A percentile compares a stretch with the other conserved stretches of the same genome.
These are phyloP conservation scores for Rhinoptilus africanus DNA, from an alignment of 2,113 vertebrate species.

Conservation along the genomic window DNA sequence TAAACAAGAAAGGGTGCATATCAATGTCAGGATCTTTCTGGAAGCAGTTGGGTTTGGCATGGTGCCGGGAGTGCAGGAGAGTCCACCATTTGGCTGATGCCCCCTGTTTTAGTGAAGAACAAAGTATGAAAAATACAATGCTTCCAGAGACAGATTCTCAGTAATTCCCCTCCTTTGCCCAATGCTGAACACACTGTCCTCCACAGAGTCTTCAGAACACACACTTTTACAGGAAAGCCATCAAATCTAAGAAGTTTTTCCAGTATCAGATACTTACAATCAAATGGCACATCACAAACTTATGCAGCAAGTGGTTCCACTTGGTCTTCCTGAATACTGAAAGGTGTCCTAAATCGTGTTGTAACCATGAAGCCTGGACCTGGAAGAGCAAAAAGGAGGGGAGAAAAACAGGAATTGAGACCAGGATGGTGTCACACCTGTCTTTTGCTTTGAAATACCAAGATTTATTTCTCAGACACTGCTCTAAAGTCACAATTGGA, in stretches of 20 bases:
- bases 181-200: fast-evolving
- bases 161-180: background rate
- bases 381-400: background rate
- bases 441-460: background rate
- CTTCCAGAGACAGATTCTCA: background rate
- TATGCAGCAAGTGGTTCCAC: constrained; percentile 73
- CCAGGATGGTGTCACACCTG: background rate
- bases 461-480: background rate
- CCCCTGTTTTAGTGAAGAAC: constrained; percentile 55
- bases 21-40: constrained; percentile 75
- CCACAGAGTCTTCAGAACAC: background rate
- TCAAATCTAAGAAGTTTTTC: background rate
- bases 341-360: constrained; percentile 74
- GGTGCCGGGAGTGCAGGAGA: constrained; percentile 72
- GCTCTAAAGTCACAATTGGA: background rate
- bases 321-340: constrained; percentile 70
- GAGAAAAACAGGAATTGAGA: background rate
- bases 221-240: background rate
- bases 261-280: constrained; percentile 47
- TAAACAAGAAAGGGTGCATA: constrained; percentile 69
- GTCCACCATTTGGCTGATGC: constrained; percentile 75
- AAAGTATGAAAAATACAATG: background rate
- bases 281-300: constrained; percentile 73
- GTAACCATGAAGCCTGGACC: constrained; percentile 70
- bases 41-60: constrained; percentile 75